phyloP scores from a whole-genome alignment of 2,113 vertebrate species.

The Serinus canaria region DNA sequence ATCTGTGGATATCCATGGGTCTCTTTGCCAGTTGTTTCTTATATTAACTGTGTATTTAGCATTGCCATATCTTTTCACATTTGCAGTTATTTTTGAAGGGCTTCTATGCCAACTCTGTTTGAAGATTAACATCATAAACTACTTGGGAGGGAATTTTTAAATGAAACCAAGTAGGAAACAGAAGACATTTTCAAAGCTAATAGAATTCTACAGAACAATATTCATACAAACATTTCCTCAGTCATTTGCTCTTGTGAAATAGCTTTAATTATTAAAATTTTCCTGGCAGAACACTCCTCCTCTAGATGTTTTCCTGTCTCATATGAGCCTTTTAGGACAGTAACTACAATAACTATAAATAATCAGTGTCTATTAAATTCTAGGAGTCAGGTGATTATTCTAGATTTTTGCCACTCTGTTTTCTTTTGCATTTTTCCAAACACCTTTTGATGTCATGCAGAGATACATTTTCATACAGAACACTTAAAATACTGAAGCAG shows the following conservation, averaged over 20 bases:
- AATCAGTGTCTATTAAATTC: background rate
- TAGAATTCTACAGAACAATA: background rate
- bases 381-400: background rate
- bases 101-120: background rate
- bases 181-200: background rate
- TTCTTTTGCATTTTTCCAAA: background rate
- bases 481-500: background rate
- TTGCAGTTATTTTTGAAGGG: background rate
- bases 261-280: slow-evolving; percentile 10
- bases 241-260: slow-evolving; percentile 18
- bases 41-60: background rate
- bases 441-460: background rate
- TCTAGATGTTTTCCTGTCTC: background rate
- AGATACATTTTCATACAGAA: background rate
- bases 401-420: background rate
- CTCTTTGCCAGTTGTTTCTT: background rate
- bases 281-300: slow-evolving; percentile 1
- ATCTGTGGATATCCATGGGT: background rate
- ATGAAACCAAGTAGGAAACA: background rate
- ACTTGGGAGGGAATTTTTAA: slow-evolving; percentile 21
- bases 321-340: background rate
- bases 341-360: background rate
- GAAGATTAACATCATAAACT: background rate
- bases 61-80: background rate
- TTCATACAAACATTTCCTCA: background rate